phyloP scores from a whole-genome alignment of 1,140 invertebrate species.

The Gryllus bimaculatus region DNA sequence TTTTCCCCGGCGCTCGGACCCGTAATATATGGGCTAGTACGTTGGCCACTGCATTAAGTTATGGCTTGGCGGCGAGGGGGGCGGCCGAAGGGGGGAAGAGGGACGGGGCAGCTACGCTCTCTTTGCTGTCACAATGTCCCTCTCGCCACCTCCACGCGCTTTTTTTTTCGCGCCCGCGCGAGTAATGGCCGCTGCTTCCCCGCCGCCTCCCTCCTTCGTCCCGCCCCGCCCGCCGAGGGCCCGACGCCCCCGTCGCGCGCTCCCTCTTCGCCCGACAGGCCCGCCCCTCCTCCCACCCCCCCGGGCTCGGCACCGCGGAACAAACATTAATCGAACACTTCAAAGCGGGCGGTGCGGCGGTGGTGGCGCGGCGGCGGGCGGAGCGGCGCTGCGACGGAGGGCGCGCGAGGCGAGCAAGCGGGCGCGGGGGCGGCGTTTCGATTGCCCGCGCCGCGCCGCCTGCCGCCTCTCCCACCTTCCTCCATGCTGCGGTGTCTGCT shows the following conservation, averaged over 20 bases:
- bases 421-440: neutral
- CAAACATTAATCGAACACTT: slow-evolving; percentile 1
- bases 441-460: neutral
- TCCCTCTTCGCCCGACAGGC: neutral
- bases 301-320: neutral
- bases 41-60: slow-evolving; percentile 4
- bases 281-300: too few relatives aligned
- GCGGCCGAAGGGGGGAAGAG: neutral
- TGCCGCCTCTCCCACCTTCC: too few relatives aligned
- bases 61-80: neutral
- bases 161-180: neutral
- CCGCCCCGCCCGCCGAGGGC: too few relatives aligned
- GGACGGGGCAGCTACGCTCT: neutral
- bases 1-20: neutral
- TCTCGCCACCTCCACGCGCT: neutral
- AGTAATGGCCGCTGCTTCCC: neutral
- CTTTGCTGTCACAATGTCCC: slow-evolving; percentile 3
- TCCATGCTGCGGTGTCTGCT: too few relatives aligned
- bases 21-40: slow-evolving; percentile 9
- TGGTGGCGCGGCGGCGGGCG: too few relatives aligned
- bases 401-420: neutral
- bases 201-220: neutral
- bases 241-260: too few relatives aligned
- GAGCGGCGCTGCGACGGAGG: neutral
- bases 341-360: neutral